phyloP scores from a whole-genome alignment of 2,888 invertebrate genomes.

The Schrankia costaestrigalis region DNA sequence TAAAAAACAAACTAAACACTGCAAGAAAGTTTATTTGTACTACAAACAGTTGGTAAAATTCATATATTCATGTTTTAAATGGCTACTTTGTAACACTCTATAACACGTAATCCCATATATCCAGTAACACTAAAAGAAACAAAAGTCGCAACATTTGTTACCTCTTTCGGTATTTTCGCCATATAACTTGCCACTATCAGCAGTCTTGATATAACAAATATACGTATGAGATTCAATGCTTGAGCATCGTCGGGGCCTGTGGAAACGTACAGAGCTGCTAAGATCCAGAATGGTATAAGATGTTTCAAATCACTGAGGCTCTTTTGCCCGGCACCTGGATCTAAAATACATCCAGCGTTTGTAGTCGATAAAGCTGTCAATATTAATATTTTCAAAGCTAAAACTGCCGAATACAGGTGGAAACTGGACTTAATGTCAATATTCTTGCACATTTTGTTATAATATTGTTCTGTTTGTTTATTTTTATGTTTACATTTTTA shows the following conservation, averaged over 20 bases:
- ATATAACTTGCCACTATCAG: slow-evolving; percentile 1
- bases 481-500: neutral
- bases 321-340: no score
- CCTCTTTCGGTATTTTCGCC: neutral
- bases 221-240: slow-evolving; percentile 1
- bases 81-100: neutral
- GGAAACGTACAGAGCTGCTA: slow-evolving; percentile 13
- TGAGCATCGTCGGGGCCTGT: neutral
- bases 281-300: slow-evolving; percentile 21
- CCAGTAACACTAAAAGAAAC: slow-evolving; percentile 4
- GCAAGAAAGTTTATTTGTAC: neutral
- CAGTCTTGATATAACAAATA: slow-evolving; percentile 1
- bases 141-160: neutral
- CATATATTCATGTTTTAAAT: neutral
- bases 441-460: neutral
- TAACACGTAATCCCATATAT: slow-evolving; percentile 4
- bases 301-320: slow-evolving; percentile 16
- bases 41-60: neutral
- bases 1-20: neutral
- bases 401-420: slow-evolving; percentile 28
- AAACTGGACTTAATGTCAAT: slow-evolving; percentile 25
- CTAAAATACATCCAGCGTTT: no score
- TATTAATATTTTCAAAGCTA: slow-evolving; percentile 34
- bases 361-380: slow-evolving; percentile 3
- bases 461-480: neutral